phyloP scores from a whole-genome alignment of 2,113 vertebrate species.

The Ifrita kowaldi region DNA sequence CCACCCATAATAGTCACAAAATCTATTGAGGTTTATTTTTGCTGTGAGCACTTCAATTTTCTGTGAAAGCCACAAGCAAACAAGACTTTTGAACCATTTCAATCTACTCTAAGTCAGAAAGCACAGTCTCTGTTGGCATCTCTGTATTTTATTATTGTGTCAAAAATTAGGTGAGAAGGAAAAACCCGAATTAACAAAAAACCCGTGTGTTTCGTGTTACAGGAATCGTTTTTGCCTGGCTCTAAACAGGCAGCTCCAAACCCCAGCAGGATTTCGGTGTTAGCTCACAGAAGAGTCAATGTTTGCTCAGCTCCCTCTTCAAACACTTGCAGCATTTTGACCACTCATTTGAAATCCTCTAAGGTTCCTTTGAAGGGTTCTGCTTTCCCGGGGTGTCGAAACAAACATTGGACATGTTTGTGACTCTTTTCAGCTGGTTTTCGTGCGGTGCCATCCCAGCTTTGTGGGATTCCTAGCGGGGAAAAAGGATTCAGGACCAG shows the following conservation, averaged over 20 bases:
- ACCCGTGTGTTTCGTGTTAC: background rate
- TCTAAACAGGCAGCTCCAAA: background rate
- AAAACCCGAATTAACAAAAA: background rate
- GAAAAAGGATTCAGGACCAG: background rate
- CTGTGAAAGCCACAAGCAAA: background rate
- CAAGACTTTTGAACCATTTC: background rate
- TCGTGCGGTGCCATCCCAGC: accelerated
- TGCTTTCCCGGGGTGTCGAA: background rate
- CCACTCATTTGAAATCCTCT: background rate
- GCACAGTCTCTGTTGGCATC: background rate
- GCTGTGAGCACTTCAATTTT: background rate
- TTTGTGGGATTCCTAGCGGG: background rate
- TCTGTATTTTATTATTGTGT: background rate
- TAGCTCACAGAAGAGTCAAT: background rate
- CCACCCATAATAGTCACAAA: background rate
- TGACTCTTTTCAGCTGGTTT: background rate
- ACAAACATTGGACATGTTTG: background rate
- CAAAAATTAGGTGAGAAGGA: background rate
- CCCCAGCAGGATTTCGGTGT: background rate
- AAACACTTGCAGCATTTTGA: constrained; percentile 18
- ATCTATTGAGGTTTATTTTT: background rate
- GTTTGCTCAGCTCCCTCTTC: constrained; percentile 7
- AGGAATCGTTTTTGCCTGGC: background rate
- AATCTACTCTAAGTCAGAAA: background rate
- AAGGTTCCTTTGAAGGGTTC: background rate